Percentiles rank a stretch among this genome's conserved stretches.
phyloP scores from a whole-genome alignment of 2,888 invertebrate genomes.

The Orchesella flavescens region DNA sequence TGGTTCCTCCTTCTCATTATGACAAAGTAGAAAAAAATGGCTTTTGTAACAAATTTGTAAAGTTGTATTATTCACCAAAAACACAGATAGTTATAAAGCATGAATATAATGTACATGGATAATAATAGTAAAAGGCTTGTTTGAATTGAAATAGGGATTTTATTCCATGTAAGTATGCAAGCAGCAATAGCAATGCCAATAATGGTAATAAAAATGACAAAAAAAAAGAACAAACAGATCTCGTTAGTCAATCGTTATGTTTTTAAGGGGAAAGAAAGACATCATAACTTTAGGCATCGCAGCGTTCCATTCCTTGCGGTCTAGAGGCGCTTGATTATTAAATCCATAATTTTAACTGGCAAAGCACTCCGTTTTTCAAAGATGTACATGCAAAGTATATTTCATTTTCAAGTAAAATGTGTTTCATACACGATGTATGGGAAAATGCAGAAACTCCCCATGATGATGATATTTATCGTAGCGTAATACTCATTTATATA shows the following conservation, averaged over 20 bases:
- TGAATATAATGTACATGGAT: neutral
- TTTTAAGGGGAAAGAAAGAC: neutral
- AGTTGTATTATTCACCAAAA: neutral
- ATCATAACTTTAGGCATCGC: neutral
- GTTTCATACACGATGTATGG: neutral
- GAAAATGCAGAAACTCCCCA: conserved; percentile 28
- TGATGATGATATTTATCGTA: neutral
- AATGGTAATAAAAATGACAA: conserved; percentile 31
- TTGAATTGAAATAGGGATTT: conserved; percentile 6
- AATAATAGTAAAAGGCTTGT: too few species aligned
- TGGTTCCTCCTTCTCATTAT: conserved; percentile 36
- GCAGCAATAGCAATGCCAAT: conserved; percentile 9
- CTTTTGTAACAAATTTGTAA: neutral
- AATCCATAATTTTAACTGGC: too few species aligned
- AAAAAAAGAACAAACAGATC: conserved; percentile 34
- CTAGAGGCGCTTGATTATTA: too few species aligned
- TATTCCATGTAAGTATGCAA: conserved; percentile 28
- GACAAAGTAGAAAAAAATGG: conserved; percentile 11
- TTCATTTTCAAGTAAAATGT: too few species aligned
- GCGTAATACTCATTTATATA: too few species aligned
- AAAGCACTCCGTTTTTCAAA: too few species aligned
- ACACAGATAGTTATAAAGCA: neutral
- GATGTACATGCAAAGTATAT: too few species aligned
- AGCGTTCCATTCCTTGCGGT: too few species aligned
- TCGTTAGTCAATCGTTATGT: conserved; percentile 38